Evolutionary conservation across 2,888 invertebrate species (phyloP), one percentile per base, ranked within the genome.

Genomic region (Scotopteryx bipunctaria): DNA sequence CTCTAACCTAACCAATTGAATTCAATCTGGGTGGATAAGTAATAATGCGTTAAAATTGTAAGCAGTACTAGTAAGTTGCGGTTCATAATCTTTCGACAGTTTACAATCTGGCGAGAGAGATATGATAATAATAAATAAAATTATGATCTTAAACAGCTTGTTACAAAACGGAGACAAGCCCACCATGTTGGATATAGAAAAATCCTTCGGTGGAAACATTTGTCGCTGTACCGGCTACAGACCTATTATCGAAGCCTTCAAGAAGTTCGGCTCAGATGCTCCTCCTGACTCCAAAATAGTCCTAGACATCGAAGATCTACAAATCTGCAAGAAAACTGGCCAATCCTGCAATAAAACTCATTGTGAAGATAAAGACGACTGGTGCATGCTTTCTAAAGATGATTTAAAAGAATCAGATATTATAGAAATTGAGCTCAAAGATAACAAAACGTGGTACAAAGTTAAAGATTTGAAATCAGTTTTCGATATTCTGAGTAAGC

Each of bases 191-290:
- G 91, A 94, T 57, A 90, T 95, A 2, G 95, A 95, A 74, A 91
- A 94, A 63, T 91, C 93, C 0, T 93, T 95, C 60, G 94, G 93
- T 3, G 93, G 94, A 23, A 94, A 95, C 64, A 90, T 95, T 33
- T 95, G 95, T 61, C 87, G 95, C 33, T 95, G 95, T 66, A 95
- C 95, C 1, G 94, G 94, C 0, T 94, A 93, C 64, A 79, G 93
- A 27, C 90, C 94, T 0, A 93, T 94, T 37, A 46, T 91, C 1
- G 90, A 93, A 36, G 92, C 93, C 1, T 93, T 94, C 67, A 93
- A 93, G 66, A 90, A 91, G 0, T 86, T 93, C 44, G 91, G 90
- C 3, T 77, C 64, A 32, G 92, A 92, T 63, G 81, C 86, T 0
- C 76, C 78, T 0, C 61, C 63, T 15, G 57, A 64, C 0, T 47